Conservation (phyloP, 1,140 invertebrate genomes). For the Pseudomyrmex sp. region DNA sequence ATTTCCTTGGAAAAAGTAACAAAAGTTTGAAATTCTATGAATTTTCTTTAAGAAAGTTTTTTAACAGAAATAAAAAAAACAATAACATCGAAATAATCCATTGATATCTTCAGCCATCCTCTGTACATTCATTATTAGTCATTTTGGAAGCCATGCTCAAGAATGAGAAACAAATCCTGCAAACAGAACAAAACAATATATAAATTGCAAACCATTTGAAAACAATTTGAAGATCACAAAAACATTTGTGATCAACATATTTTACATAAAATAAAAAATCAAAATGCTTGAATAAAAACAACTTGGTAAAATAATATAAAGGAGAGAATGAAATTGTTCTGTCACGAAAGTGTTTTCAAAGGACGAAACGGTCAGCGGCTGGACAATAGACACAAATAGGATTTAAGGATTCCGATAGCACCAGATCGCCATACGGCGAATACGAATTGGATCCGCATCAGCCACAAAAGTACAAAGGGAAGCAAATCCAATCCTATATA, state of each 20-base stretch:
- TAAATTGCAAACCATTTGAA: not conserved
- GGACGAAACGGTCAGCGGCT: constrained; percentile 42
- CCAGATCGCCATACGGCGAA: constrained; percentile 54
- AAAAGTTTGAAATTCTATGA: too few relatives aligned
- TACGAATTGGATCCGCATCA: constrained; percentile 80
- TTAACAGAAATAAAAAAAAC: too few relatives aligned
- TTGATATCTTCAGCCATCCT: too few relatives aligned
- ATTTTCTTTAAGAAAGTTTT: too few relatives aligned
- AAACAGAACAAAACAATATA: not conserved
- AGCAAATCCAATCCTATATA: constrained; percentile 35
- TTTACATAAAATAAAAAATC: not conserved
- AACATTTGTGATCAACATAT: not conserved
- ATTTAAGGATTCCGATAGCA: constrained; percentile 76
- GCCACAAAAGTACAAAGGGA: constrained; percentile 73
- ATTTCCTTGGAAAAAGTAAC: too few relatives aligned
- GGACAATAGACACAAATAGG: constrained; percentile 75
- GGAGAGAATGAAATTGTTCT: not conserved
- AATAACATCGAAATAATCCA: too few relatives aligned
- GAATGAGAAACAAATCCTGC: not conserved
- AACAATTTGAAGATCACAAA: not conserved
- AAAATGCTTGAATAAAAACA: not conserved
- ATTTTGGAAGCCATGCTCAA: not conserved
- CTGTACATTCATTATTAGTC: too few relatives aligned
- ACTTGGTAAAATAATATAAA: constrained; percentile 17
- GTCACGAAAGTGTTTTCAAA: constrained; percentile 50